Evolutionary conservation across 2,113 vertebrate species (phyloP).

Genomic region (Myocastor coypus): DNA sequence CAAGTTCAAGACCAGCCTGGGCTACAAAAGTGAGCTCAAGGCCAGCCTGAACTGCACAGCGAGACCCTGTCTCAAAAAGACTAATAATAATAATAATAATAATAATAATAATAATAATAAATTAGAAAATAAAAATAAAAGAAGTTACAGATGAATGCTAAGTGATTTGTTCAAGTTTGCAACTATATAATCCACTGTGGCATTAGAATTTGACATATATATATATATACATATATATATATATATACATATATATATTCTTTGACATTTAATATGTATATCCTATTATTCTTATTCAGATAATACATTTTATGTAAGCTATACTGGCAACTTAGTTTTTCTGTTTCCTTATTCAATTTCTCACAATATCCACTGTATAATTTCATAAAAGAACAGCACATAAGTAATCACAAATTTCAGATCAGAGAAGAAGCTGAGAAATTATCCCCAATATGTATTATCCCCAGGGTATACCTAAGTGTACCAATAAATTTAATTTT

Average conservation of each 20-base stretch:
- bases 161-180: constrained; percentile 35
- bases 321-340: background rate
- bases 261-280: background rate
- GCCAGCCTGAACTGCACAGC: too few relatives aligned
- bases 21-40: too few relatives aligned
- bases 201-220: background rate
- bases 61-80: too few relatives aligned
- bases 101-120: too few relatives aligned
- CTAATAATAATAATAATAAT: too few relatives aligned
- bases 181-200: background rate
- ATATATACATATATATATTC: too few relatives aligned
- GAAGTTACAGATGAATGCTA: constrained; percentile 6
- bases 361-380: background rate
- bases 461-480: background rate
- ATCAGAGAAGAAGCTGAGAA: background rate
- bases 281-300: background rate
- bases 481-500: background rate
- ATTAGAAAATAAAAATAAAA: too few relatives aligned
- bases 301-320: background rate
- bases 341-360: constrained; percentile 43
- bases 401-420: constrained; percentile 17
- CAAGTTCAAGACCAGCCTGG: too few relatives aligned
- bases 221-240: too few relatives aligned
- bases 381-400: background rate
- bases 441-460: background rate